Evolutionary conservation across 2,797 vertebrate genomes (phyloP).

Genomic region (Acanthis flammea): DNA sequence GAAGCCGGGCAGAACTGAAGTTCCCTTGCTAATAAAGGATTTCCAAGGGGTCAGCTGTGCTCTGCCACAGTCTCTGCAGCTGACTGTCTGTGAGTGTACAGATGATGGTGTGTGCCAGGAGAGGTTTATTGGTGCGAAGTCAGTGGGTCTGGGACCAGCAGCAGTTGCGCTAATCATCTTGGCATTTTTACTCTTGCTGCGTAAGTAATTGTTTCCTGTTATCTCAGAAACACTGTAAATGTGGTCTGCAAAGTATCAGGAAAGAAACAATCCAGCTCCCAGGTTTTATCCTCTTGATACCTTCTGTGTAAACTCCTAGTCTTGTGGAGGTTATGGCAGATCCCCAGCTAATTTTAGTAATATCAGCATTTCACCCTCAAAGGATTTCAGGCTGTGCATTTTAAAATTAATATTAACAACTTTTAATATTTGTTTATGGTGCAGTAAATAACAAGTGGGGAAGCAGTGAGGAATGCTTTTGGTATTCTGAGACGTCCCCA

Average conservation of each 20-base stretch:
- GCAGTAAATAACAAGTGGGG: neutral
- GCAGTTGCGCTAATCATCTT: slow-evolving; percentile 73
- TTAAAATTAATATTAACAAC: neutral
- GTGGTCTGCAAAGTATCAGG: neutral
- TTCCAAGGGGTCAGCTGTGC: slow-evolving; percentile 73
- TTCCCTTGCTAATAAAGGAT: slow-evolving; percentile 72
- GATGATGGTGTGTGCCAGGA: neutral
- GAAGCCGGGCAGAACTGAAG: slow-evolving; percentile 34
- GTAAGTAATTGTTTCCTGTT: slow-evolving; percentile 65
- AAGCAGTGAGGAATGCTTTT: neutral
- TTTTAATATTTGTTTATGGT: neutral
- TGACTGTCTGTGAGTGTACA: slow-evolving; percentile 69
- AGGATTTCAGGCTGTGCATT: neutral
- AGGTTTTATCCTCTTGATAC: neutral
- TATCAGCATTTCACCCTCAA: neutral
- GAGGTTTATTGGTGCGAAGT: fast-evolving
- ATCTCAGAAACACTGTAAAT: neutral
- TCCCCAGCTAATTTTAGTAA: neutral
- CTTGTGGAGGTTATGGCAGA: neutral
- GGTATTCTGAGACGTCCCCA: neutral
- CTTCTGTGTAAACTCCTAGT: neutral
- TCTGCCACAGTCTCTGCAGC: slow-evolving; percentile 53
- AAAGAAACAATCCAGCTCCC: neutral
- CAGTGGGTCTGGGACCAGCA: slow-evolving; percentile 63
- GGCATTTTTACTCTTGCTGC: slow-evolving; percentile 73